Evolutionary conservation across 2,888 invertebrate species (phyloP).

Genomic region (Dynastes hyllus): DNA sequence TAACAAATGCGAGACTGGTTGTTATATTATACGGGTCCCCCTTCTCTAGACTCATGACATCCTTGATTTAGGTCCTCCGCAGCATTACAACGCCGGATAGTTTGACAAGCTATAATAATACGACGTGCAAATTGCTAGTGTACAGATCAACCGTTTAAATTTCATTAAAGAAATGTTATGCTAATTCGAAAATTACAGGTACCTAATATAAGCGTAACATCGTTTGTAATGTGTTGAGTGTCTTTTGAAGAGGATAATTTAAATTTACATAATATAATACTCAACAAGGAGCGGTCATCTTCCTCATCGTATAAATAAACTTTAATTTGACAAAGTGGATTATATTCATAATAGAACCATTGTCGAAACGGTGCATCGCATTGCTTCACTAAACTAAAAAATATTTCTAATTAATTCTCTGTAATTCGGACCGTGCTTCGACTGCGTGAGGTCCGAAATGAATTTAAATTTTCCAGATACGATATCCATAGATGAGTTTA

Average conservation of each 20-base stretch:
- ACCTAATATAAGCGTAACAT: constrained; percentile 15
- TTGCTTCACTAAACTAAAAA: too few species aligned
- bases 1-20: constrained; percentile 51
- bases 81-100: constrained; percentile 52
- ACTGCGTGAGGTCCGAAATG: not conserved
- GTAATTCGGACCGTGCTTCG: not conserved
- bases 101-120: constrained; percentile 53
- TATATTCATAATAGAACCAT: too few species aligned
- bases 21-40: constrained; percentile 40
- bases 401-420: not conserved
- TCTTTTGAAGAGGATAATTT: constrained; percentile 7
- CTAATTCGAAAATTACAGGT: constrained; percentile 43
- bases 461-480: constrained; percentile 25
- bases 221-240: not conserved
- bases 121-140: constrained; percentile 53
- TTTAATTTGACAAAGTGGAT: too few species aligned
- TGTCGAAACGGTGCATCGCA: too few species aligned
- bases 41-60: constrained; percentile 45
- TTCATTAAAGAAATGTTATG: constrained; percentile 45
- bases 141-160: constrained; percentile 52
- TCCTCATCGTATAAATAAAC: too few species aligned
- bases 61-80: constrained; percentile 56
- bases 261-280: constrained; percentile 1
- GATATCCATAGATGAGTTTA: constrained; percentile 34
- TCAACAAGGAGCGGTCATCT: not conserved